phyloP scores from a whole-genome alignment of 2,888 invertebrate genomes.

The Lycocerus yunnanus region DNA sequence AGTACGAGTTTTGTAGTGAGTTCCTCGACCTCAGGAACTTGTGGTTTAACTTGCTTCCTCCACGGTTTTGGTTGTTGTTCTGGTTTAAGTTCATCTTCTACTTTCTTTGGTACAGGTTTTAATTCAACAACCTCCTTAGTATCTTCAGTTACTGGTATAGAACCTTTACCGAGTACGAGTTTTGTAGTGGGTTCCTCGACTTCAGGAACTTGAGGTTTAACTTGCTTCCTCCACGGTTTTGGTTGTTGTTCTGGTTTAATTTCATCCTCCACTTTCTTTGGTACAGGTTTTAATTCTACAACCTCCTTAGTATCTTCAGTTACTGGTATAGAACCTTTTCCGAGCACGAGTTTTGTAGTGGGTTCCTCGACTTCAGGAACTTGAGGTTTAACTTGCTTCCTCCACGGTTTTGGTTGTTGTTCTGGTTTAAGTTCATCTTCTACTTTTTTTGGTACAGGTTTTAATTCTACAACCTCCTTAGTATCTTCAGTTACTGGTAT shows the following conservation, averaged over 20 bases:
- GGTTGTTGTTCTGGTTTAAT: conserved; percentile 38
- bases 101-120: conserved; percentile 48
- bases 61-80: conserved; percentile 46
- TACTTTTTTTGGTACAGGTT: conserved; percentile 36
- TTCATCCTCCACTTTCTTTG: conserved; percentile 21
- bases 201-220: conserved; percentile 49
- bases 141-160: conserved; percentile 48
- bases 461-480: conserved; percentile 48
- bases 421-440: conserved; percentile 38
- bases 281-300: conserved; percentile 50
- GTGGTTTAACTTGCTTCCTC: conserved; percentile 52
- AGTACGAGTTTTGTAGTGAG: conserved; percentile 47
- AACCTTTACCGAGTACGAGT: conserved; percentile 51
- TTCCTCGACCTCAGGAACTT: conserved; percentile 43
- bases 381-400: conserved; percentile 51
- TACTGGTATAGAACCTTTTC: conserved; percentile 51
- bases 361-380: conserved; percentile 45
- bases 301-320: conserved; percentile 47
- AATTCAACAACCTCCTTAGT: conserved; percentile 46
- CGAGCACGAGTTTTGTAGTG: conserved; percentile 46
- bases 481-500: conserved; percentile 47
- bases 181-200: conserved; percentile 45
- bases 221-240: conserved; percentile 49
- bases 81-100: background rate
- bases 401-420: conserved; percentile 44